phyloP scores from a whole-genome alignment of 2,113 vertebrate genomes.

The Dipodomys spectabilis region DNA sequence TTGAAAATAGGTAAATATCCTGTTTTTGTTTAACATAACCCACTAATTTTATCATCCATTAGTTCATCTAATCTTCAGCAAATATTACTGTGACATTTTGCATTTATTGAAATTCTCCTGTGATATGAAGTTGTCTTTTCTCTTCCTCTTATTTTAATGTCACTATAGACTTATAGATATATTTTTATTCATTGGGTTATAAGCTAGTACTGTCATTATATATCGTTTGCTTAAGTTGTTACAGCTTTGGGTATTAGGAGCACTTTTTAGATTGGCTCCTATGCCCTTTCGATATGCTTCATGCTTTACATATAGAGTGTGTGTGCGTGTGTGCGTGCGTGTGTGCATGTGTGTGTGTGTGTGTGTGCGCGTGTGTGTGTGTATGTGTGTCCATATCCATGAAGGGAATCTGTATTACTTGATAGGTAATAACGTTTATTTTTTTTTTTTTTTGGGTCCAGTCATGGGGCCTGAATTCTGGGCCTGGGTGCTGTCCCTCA shows the following conservation, averaged over 20 bases:
- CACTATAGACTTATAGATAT: not conserved
- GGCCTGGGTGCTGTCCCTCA: too few relatives aligned
- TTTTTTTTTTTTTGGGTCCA: too few relatives aligned
- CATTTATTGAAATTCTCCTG: slow-evolving; percentile 35
- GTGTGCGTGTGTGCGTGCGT: too few relatives aligned
- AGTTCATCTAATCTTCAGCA: slow-evolving; percentile 8
- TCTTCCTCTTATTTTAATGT: not conserved
- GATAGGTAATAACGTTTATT: not conserved
- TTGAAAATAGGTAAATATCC: not conserved
- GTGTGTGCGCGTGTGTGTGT: too few relatives aligned
- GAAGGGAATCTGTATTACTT: slow-evolving; percentile 21
- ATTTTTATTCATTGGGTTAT: slow-evolving; percentile 40
- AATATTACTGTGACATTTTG: not conserved
- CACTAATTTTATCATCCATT: not conserved
- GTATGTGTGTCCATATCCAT: not conserved
- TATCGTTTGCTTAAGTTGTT: not conserved
- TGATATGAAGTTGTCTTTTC: not conserved
- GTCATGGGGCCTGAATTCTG: too few relatives aligned
- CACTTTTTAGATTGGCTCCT: not conserved
- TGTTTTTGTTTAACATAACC: slow-evolving; percentile 42
- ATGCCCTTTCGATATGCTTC: not conserved
- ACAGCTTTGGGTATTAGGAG: not conserved
- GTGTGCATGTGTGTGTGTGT: too few relatives aligned
- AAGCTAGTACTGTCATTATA: not conserved
- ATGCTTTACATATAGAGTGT: not conserved